Percentiles rank a stretch among this genome's conserved stretches.
Evolutionary conservation across 1,140 invertebrate genomes (phyloP).

Genomic region (Drosophila nebulosa): DNA sequence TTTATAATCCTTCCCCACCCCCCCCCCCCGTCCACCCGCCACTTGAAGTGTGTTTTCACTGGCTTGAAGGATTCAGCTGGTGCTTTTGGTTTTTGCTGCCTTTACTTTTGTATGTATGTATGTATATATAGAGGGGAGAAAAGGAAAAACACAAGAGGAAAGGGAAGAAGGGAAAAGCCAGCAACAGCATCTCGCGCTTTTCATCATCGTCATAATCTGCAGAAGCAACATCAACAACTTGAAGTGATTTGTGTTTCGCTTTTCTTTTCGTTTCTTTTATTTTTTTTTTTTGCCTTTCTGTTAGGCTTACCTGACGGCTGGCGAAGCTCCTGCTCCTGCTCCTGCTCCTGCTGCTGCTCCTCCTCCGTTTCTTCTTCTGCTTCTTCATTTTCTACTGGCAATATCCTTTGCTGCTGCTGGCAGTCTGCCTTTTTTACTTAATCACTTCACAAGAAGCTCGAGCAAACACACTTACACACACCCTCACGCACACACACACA

Average conservation of each 20-base stretch:
- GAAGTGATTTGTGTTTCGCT: slow-evolving; percentile 78
- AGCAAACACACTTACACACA: slow-evolving; percentile 44
- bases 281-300: slow-evolving; percentile 51
- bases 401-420: slow-evolving; percentile 46
- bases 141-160: too few species aligned
- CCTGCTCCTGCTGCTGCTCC: slow-evolving; percentile 24
- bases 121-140: too few species aligned
- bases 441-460: slow-evolving; percentile 74
- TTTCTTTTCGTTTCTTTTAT: slow-evolving; percentile 33
- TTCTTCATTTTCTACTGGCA: slow-evolving; percentile 7
- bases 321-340: background rate
- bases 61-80: slow-evolving; percentile 15
- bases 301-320: slow-evolving; percentile 57
- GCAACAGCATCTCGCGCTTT: slow-evolving; percentile 50
- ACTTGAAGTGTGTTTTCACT: slow-evolving; percentile 15
- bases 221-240: slow-evolving; percentile 78
- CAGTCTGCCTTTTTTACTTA: slow-evolving; percentile 77
- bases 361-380: too few species aligned
- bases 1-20: slow-evolving; percentile 54
- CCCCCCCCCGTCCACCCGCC: slow-evolving; percentile 20
- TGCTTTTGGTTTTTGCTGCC: slow-evolving; percentile 37
- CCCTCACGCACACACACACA: background rate
- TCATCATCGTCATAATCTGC: slow-evolving; percentile 78
- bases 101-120: slow-evolving; percentile 48
- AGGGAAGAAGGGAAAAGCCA: slow-evolving; percentile 30